These are phyloP conservation scores for Sorex maritimensis DNA, from an alignment of 2,797 vertebrate genomes.

Conservation along the genomic window DNA sequence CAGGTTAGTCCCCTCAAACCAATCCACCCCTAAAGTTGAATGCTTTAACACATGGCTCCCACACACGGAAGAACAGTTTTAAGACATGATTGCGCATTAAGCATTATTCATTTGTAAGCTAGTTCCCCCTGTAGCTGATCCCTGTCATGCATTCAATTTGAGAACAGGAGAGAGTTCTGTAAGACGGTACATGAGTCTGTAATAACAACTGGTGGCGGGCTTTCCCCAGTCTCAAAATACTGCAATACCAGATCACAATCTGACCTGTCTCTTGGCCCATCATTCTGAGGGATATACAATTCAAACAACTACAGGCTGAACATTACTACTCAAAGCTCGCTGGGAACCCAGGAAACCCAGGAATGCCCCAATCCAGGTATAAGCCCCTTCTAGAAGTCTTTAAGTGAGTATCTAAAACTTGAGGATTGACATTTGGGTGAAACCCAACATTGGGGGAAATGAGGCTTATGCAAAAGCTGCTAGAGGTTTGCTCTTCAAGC, in stretches of 20 bases:
- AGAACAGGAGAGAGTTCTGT: not conserved
- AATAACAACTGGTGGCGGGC: not conserved
- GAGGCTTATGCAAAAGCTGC: not conserved
- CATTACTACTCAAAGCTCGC: not conserved
- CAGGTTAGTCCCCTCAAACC: not conserved
- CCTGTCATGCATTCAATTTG: not conserved
- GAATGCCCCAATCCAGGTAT: not conserved
- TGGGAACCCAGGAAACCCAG: not conserved
- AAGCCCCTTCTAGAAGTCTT: not conserved
- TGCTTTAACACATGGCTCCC: not conserved
- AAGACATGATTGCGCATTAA: not conserved
- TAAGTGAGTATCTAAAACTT: not conserved
- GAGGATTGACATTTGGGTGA: too few species aligned
- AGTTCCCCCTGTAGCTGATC: slow-evolving; percentile 33
- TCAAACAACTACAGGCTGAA: not conserved
- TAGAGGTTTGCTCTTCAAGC: not conserved
- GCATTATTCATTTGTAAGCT: slow-evolving; percentile 10
- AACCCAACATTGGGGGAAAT: not conserved
- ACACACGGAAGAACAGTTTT: not conserved
- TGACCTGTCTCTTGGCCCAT: not conserved
- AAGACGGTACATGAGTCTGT: not conserved
- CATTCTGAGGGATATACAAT: not conserved
- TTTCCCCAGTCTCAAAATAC: not conserved
- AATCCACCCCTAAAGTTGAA: not conserved
- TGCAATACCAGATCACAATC: not conserved